Evolutionary conservation across 2,797 vertebrate genomes (phyloP), one percentile per base, ranked within the genome.

Genomic region (Typhlichthys eigenmanni): DNA sequence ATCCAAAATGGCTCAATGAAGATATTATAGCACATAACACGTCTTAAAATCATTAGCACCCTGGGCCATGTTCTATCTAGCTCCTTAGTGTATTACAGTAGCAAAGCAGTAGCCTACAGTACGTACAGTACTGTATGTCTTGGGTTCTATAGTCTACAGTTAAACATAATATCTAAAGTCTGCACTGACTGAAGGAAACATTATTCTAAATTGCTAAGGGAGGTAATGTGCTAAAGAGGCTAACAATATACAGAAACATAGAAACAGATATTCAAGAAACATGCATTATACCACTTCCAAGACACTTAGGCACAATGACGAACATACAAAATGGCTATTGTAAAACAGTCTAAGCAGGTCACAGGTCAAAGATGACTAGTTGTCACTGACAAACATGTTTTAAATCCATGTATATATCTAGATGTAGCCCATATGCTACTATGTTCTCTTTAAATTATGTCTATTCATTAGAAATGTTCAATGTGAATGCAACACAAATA

Each of bases 221-320:
- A 62, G 50, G 62, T 63, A 68, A 47, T 4, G 24, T 55, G 73
- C 69, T 70, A 58, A 55, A 55, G 32, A 68, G 65, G 56, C 13
- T 66, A 74, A 68, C 51, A 62, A 63, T 69, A 81, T 38, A 38
- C 48, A 65, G 46, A 62, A 69, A 47, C 68, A 76, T 48, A 69
- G 60, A 57, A n/a, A 60, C 8, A 9, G 47, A 68, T 75, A 73
- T 69, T 81, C 62, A 81, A 47, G 45, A 75, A 64, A 67, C 72
- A 75, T 74, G 74, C 73, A 64, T 79, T 68, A 82, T 47, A 71
- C 75, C 58, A 63, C 64, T 50, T 43, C 52, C 17, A 74, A 19
- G 32, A 78, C 62, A 80, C 55, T 11, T 0, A 71, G 64, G 24
- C 55, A 76, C 65, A 56, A 0, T 34, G 60, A 75, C 53, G 72